These are phyloP conservation scores for Peromyscus leucopus DNA, from an alignment of 2,113 vertebrate genomes.

Conservation along the genomic window DNA sequence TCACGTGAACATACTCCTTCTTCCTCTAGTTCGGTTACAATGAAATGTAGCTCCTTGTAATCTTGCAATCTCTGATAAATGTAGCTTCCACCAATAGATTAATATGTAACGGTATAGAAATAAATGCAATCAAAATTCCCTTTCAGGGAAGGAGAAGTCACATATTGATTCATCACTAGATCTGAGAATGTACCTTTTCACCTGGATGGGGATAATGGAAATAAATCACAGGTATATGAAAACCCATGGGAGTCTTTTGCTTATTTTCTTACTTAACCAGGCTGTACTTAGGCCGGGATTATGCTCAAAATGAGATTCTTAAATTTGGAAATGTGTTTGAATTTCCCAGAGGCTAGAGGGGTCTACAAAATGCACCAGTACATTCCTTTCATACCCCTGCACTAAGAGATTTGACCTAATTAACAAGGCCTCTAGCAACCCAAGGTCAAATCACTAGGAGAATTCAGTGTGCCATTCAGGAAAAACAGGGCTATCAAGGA, in stretches of 20 bases:
- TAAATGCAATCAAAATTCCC: neutral
- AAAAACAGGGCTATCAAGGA: slow-evolving; percentile 17
- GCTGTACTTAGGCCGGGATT: neutral
- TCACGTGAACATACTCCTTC: neutral
- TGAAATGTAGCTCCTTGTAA: slow-evolving; percentile 35
- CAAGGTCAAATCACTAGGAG: neutral
- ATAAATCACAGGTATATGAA: slow-evolving; percentile 40
- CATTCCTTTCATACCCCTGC: slow-evolving; percentile 4
- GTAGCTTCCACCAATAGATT: slow-evolving; percentile 24
- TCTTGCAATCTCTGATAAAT: slow-evolving; percentile 29
- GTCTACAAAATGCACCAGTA: neutral
- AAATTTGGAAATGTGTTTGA: slow-evolving; percentile 11
- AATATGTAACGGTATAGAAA: slow-evolving; percentile 47
- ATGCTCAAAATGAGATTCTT: slow-evolving; percentile 54
- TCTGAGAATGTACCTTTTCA: neutral
- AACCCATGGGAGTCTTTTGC: neutral
- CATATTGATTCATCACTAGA: neutral
- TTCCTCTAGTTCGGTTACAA: slow-evolving; percentile 42
- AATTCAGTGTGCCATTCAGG: neutral
- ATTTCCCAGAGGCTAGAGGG: neutral
- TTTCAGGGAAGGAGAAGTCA: slow-evolving; percentile 42
- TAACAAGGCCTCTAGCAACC: neutral
- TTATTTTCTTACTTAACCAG: slow-evolving; percentile 55
- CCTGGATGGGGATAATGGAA: slow-evolving; percentile 17
- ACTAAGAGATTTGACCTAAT: neutral